Conservation (phyloP, 2,113 vertebrate species). For the Campylomormyrus numenius region DNA sequence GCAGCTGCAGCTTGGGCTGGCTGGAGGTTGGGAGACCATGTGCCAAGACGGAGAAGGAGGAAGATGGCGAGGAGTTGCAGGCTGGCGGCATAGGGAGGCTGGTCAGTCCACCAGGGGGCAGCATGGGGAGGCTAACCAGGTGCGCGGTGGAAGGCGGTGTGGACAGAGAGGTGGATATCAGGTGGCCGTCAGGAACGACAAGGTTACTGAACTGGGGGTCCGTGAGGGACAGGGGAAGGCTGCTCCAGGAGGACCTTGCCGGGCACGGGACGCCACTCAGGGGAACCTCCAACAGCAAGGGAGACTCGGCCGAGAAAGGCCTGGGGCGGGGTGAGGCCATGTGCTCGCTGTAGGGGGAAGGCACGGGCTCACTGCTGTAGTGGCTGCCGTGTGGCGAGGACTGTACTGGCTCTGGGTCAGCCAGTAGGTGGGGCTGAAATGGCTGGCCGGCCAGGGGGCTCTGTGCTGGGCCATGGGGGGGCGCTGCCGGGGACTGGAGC, state of each 20-base stretch:
- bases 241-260: conserved; percentile 86
- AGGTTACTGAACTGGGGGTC: conserved; percentile 90
- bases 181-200: conserved; percentile 82
- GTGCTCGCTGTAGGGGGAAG: conserved; percentile 91
- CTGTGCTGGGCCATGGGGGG: conserved; percentile 67
- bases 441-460: conserved; percentile 78
- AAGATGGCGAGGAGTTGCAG: conserved; percentile 31
- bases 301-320: conserved; percentile 83
- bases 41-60: conserved; percentile 38
- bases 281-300: conserved; percentile 87
- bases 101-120: conserved; percentile 71
- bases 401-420: conserved; percentile 78
- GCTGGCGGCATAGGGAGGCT: conserved; percentile 60
- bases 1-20: conserved; percentile 92
- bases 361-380: conserved; percentile 92
- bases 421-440: conserved; percentile 82
- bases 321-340: conserved; percentile 82
- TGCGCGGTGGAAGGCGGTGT: conserved; percentile 86
- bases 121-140: conserved; percentile 84
- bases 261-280: conserved; percentile 76
- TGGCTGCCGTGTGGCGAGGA: conserved; percentile 87
- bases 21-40: conserved; percentile 76
- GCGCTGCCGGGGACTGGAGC: conserved; percentile 74
- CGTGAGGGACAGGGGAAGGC: conserved; percentile 76
- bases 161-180: conserved; percentile 93